Percentiles rank a stretch among this genome's conserved stretches.
These are phyloP conservation scores for Asteroscopus sphinx DNA, from an alignment of 2,888 invertebrate genomes.

Conservation along the genomic window DNA sequence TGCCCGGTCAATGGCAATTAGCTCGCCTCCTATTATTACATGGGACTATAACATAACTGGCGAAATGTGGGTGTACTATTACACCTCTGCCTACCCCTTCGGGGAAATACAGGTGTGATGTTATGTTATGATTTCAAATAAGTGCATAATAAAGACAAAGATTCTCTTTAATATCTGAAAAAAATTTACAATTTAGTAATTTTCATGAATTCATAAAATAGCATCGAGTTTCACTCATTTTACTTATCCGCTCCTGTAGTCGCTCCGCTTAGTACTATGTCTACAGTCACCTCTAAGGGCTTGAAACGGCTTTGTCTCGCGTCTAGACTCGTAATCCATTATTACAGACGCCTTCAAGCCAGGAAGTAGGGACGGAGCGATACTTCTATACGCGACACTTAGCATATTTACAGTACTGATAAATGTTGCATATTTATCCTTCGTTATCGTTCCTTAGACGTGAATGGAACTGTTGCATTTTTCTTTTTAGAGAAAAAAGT, in stretches of 20 bases:
- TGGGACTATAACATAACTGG: no score
- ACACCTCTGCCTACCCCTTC: no score
- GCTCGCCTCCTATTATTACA: no score
- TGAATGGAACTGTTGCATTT: slow-evolving; percentile 82
- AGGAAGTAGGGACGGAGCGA: slow-evolving; percentile 73
- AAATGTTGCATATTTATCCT: slow-evolving; percentile 82
- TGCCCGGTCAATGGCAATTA: no score
- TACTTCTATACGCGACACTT: slow-evolving; percentile 79
- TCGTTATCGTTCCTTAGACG: slow-evolving; percentile 76
- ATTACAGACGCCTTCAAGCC: slow-evolving; percentile 79
- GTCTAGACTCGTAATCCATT: slow-evolving; percentile 88
- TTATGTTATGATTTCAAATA: no score
- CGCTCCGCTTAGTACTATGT: slow-evolving; percentile 20
- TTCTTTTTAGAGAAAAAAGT: slow-evolving; percentile 69
- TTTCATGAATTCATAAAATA: no score
- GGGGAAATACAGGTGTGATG: no score
- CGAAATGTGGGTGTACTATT: no score
- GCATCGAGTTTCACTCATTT: not conserved
- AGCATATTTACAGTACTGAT: slow-evolving; percentile 85
- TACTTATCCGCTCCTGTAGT: not conserved
- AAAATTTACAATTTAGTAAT: not conserved
- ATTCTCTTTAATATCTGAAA: no score
- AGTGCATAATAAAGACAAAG: no score
- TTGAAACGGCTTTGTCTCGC: slow-evolving; percentile 84
- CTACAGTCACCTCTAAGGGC: slow-evolving; percentile 67